A percentile compares a stretch with the other conserved stretches of the same genome.
These are phyloP conservation scores for Calosoma granatense DNA, from an alignment of 1,140 invertebrate genomes.

Conservation along the genomic window DNA sequence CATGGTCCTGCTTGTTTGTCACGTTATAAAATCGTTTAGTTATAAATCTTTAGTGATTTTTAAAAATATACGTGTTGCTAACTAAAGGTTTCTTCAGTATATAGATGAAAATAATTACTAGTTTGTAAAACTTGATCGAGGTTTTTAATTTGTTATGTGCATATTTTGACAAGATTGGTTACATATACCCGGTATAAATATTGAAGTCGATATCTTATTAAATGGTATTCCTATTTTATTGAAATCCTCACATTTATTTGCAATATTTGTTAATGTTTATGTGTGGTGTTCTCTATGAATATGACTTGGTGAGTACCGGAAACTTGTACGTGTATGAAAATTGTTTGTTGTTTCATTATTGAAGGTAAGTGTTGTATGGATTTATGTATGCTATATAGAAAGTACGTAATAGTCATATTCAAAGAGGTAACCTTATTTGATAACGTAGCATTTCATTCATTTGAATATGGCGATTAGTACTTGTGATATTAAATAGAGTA, in stretches of 20 bases:
- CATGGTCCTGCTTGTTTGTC: background rate
- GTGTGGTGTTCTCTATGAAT: constrained; percentile 19
- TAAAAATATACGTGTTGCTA: no score
- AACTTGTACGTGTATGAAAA: background rate
- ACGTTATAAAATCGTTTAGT: background rate
- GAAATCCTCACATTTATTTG: no score
- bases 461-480: constrained; percentile 4
- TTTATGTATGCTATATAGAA: constrained; percentile 16
- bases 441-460: constrained; percentile 13
- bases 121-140: no score
- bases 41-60: no score
- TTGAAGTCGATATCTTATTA: no score
- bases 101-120: no score
- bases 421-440: constrained; percentile 18
- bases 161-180: no score
- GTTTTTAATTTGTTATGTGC: no score
- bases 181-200: no score
- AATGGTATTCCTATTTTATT: no score
- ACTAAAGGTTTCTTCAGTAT: no score
- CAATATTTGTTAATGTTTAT: no score
- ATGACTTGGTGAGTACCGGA: constrained; percentile 20
- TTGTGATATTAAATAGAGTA: background rate
- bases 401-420: constrained; percentile 29
- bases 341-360: constrained; percentile 14
- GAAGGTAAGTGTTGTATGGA: constrained; percentile 12